Evolutionary conservation across 2,888 invertebrate species (phyloP), one percentile per base, ranked within the genome.

Genomic region (Cerceris rybyensis): DNA sequence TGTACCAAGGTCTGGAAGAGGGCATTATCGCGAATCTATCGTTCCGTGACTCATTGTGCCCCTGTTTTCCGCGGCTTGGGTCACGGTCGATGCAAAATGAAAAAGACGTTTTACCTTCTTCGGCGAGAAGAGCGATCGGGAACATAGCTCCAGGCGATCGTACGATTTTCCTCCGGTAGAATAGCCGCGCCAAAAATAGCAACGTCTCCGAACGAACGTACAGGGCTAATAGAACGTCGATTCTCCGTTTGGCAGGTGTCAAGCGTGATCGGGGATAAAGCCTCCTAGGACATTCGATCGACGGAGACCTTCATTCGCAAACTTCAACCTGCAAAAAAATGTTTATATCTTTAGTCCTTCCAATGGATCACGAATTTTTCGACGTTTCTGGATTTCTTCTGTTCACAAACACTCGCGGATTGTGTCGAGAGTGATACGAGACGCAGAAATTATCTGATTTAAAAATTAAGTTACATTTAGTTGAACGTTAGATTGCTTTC

Each of bases 141-240:
- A 63, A 75, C 77, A 49, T 39, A 16, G 28, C 68, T 59, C 42
- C 7, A 17, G 67, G 61, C 67, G 7, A 17, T 13, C 8, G 16
- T 50, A 58, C 14, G 43, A 67, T 73, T 70, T 73, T 60, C 43
- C 59, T 16, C 41, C 41, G 11, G 46, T 5, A 46, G 5, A 46
- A 46, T 28, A 28, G 39, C 13, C 41, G 28, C 41, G n/a, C n/a
- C 17, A 13, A 42, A 16, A 69, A 68, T 60, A 69, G 46, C 63
- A 16, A 28, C 16, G 42, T 28, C 49, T 17, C 28, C 39, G 54
- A 59, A 54, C 17, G 55, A 60, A 68, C 54, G 43, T 52, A 41
- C 65, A 50, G 61, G 55, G 17, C 28, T 71, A 78, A 78, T 78
- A 69, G 70, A 72, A 79, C 63, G 79, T 70, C 79, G 69, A 73